These are phyloP conservation scores for Hemibagrus wyckioides DNA, from an alignment of 2,113 vertebrate species.

Conservation along the genomic window DNA sequence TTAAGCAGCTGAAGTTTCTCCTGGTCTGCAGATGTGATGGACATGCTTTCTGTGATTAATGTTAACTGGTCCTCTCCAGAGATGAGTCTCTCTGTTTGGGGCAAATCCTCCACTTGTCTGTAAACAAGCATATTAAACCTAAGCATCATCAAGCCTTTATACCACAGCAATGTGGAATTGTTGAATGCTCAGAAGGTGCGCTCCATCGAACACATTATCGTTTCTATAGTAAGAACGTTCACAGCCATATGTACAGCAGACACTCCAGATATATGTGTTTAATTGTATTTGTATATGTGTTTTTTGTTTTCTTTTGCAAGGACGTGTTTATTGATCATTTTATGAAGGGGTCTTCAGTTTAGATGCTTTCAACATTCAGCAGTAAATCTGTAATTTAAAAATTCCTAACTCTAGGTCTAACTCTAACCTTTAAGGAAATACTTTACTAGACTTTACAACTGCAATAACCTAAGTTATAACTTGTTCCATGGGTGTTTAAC, in stretches of 20 bases:
- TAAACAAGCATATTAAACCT: constrained; percentile 12
- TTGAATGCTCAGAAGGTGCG: neutral
- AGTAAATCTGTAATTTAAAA: neutral
- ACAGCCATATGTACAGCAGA: neutral
- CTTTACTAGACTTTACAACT: neutral
- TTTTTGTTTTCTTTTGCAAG: neutral
- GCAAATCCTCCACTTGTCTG: constrained; percentile 53
- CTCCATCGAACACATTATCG: neutral
- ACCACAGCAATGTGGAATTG: neutral
- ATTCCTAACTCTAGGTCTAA: neutral
- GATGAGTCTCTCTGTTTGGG: constrained; percentile 57
- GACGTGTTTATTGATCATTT: neutral
- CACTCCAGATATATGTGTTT: neutral
- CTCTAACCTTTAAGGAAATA: neutral
- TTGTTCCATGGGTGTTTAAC: too few species aligned
- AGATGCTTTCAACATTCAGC: neutral
- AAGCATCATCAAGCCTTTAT: constrained; percentile 12
- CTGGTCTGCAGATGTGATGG: constrained; percentile 75
- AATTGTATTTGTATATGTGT: neutral
- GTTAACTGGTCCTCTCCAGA: constrained; percentile 72
- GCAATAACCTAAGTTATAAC: too few species aligned
- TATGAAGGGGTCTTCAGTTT: neutral
- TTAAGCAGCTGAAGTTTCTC: constrained; percentile 79
- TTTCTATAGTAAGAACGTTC: neutral
- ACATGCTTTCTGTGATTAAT: constrained; percentile 79